These are phyloP conservation scores for Melanostigma gelatinosum DNA, from an alignment of 2,113 vertebrate species.

Conservation along the genomic window DNA sequence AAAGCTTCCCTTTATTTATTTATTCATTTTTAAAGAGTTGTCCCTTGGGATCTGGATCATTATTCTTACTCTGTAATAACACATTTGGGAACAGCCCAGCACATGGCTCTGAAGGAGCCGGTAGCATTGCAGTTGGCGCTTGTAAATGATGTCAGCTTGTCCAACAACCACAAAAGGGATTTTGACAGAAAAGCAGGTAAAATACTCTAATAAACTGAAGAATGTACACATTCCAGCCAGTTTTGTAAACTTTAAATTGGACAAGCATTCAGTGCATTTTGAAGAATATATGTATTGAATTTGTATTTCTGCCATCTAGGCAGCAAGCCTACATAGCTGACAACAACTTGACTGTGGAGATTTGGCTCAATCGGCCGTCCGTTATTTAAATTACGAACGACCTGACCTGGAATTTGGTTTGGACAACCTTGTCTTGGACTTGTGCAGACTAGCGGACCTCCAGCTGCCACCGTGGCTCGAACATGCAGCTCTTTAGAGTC, in stretches of 20 bases:
- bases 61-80: not conserved
- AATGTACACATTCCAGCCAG: not conserved
- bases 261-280: not conserved
- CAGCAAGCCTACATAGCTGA: not conserved
- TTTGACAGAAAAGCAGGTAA: not conserved
- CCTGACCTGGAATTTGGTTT: conserved; percentile 24
- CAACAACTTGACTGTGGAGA: conserved; percentile 17
- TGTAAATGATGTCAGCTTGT: not conserved
- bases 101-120: not conserved
- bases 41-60: not conserved
- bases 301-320: conserved; percentile 11
- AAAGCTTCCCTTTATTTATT: not conserved
- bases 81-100: not conserved
- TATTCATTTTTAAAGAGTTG: not conserved
- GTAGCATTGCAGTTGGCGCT: not conserved
- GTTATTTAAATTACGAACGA: conserved; percentile 25
- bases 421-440: conserved; percentile 3
- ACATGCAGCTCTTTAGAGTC: conserved; percentile 16
- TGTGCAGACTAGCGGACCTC: conserved; percentile 29
- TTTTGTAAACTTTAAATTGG: not conserved
- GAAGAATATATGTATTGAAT: not conserved
- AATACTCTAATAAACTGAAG: not conserved
- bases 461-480: conserved; percentile 38
- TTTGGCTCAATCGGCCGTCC: conserved; percentile 3
- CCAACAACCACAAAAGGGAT: not conserved